A percentile compares a stretch with the other conserved stretches of the same genome.
phyloP scores from a whole-genome alignment of 2,797 vertebrate genomes.

The Poeciliopsis paucimaculata region DNA sequence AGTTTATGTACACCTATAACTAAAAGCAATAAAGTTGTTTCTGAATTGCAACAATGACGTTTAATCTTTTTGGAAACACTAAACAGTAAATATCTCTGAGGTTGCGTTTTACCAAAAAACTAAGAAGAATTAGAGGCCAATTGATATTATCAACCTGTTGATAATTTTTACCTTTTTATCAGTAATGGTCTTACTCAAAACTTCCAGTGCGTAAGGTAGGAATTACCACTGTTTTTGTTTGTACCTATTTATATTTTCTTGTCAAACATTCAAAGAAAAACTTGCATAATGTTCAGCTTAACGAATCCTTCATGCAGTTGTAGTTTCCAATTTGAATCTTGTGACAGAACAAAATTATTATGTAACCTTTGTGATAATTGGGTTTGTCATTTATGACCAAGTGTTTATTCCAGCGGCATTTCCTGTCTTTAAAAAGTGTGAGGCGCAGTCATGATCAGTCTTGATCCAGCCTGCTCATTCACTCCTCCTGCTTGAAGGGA shows the following conservation, averaged over 20 bases:
- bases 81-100: neutral
- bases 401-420: neutral
- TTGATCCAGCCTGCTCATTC: neutral
- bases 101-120: neutral
- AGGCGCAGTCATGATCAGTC: no score
- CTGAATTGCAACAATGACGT: neutral
- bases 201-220: neutral
- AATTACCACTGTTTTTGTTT: neutral
- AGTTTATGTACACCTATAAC: neutral
- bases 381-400: neutral
- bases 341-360: neutral
- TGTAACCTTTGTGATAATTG: neutral
- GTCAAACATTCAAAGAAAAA: neutral
- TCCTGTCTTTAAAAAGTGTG: neutral
- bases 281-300: neutral
- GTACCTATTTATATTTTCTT: neutral
- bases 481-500: neutral
- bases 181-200: neutral
- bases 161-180: neutral
- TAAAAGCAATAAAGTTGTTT: neutral
- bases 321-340: neutral
- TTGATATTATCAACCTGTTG: neutral
- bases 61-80: neutral
- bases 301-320: neutral
- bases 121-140: neutral